Evolutionary conservation across 2,888 invertebrate genomes (phyloP).

Genomic region (Cloeon dipterum): DNA sequence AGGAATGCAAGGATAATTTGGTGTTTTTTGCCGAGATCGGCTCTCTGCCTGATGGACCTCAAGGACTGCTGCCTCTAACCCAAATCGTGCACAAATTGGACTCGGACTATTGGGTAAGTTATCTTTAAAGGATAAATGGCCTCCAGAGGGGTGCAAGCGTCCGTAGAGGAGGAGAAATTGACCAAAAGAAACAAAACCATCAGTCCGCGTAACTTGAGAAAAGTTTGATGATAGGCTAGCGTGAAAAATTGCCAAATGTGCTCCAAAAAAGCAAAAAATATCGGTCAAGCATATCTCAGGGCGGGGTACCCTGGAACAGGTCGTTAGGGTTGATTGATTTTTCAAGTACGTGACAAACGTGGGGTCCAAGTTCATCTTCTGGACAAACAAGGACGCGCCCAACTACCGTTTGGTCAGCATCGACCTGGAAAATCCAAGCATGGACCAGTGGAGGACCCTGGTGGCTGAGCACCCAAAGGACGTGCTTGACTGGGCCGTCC

Average conservation of each 20-base stretch:
- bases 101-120: slow-evolving; percentile 80
- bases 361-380: slow-evolving; percentile 57
- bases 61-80: slow-evolving; percentile 39
- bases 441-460: slow-evolving; percentile 62
- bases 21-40: slow-evolving; percentile 63
- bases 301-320: too few species aligned
- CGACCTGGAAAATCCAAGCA: slow-evolving; percentile 42
- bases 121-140: too few species aligned
- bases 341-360: slow-evolving; percentile 78
- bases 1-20: slow-evolving; percentile 81
- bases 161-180: too few species aligned
- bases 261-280: too few species aligned
- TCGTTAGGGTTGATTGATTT: too few species aligned
- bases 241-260: too few species aligned
- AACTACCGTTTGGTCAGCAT: slow-evolving; percentile 75
- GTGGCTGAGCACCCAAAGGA: slow-evolving; percentile 64
- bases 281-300: too few species aligned
- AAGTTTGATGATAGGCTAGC: too few species aligned
- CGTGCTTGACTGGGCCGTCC: slow-evolving; percentile 73
- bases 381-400: slow-evolving; percentile 83
- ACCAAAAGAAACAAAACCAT: too few species aligned
- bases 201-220: too few species aligned
- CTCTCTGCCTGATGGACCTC: slow-evolving; percentile 20
- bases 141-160: too few species aligned
- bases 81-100: slow-evolving; percentile 75